Evolutionary conservation across 2,797 vertebrate species (phyloP).

Genomic region (Xiphophorus birchmanni): DNA sequence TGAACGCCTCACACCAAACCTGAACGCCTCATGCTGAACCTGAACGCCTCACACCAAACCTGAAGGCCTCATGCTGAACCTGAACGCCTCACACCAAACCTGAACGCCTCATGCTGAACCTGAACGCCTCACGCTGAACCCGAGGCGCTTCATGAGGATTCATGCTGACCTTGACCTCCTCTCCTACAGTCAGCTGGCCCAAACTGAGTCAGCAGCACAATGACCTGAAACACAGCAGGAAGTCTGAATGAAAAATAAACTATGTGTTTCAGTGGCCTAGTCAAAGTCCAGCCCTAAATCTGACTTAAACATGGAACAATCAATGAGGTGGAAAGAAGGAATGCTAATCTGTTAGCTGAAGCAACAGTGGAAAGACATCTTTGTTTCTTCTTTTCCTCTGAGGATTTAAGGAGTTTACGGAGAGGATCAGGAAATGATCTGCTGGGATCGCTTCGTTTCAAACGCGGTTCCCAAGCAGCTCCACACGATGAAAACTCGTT

Average conservation of each 20-base stretch:
- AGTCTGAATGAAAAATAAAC: background rate
- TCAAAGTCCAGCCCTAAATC: background rate
- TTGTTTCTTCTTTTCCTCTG: background rate
- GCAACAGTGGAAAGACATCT: slow-evolving; percentile 5
- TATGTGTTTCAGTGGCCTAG: background rate
- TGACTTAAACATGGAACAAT: too few species aligned
- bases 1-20: too few species aligned
- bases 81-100: too few species aligned
- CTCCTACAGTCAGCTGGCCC: background rate
- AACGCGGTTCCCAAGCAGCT: background rate
- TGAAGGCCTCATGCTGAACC: too few species aligned
- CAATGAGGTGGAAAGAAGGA: background rate
- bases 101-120: too few species aligned
- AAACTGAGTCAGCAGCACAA: background rate
- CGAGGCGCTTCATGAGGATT: too few species aligned
- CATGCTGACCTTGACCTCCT: background rate
- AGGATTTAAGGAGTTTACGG: background rate
- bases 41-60: too few species aligned
- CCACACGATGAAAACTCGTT: background rate
- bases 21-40: too few species aligned
- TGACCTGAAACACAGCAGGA: background rate
- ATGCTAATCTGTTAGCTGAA: background rate
- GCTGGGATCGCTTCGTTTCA: background rate
- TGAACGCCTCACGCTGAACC: too few species aligned
- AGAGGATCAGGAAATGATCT: background rate